Evolutionary conservation across 37 sponge, comb jelly and placozoan genomes (phyloP), one percentile per base, ranked within the genome.

Genomic region (Theonella swinhoei): DNA sequence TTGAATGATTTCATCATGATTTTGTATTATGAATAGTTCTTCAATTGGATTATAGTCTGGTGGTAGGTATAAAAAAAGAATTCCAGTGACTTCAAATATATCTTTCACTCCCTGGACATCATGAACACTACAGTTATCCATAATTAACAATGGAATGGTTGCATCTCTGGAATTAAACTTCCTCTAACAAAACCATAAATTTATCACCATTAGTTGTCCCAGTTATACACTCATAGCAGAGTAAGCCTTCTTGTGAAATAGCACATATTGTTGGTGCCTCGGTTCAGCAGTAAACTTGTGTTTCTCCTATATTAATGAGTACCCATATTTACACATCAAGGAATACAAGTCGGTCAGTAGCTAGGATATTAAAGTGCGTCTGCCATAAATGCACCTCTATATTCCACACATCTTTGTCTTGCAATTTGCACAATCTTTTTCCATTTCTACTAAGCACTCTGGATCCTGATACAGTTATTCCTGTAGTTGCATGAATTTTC

Each of bases 301-400:
- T 64, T 14, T 60, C 22, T 9, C 83, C 83, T 73, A 64, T 33
- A n/a, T n/a, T 1, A 83, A 35, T 8, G 75, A 5, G 62, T 83
- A 83, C 9, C 83, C 75, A 83, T 63, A 83, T 30, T 59, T 83
- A 41, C 83, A 75, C 86, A 77, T 85, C 86, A 43, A 85, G 29
- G 73, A 72, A 85, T 4, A 76, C 78, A 69, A 78, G 71, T 1
- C 0, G 34, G 0, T 68, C 62, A 1, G n/a, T n/a, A n/a, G n/a
- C 38, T 30, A 63, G 59, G n/a, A 86, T 65, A 86, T 22, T 65
- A 59, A 8, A 79, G 31, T 19, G 72, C 22, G 11, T 70, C 8
- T 32, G 80, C 80, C 74, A 78, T 79, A 28, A 79, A 86, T 62
- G 64, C 64, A 1, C 32, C 73, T 79, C 80, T 62, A 62, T 64